Base-by-base conservation (phyloP, 2,888 invertebrate genomes). In the Brachypterus glaber region DNA sequence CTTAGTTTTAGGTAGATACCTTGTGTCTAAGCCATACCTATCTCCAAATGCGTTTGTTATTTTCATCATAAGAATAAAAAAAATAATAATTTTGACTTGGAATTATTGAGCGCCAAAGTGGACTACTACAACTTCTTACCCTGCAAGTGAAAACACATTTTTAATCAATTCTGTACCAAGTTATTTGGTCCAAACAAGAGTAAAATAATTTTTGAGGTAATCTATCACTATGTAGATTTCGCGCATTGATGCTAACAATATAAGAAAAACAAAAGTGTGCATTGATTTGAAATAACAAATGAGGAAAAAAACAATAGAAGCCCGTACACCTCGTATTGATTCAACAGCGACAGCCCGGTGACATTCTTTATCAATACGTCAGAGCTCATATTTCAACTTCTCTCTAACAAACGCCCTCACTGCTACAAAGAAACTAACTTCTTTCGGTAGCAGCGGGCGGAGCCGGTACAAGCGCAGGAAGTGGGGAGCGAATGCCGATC, bases 321-420 rank as follows among this genome's bases (percentile, higher is more conserved):
- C 57, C 57, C 58, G 57, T 56, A 60, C 59, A 60, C 59, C 58
- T 60, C 54, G 62, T 66, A 66, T 66, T 65, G 66, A 66, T 66
- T 70, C 68, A 67, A 67, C 67, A 67, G 68, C 69, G 74, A 76
- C 76, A 72, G 75, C 73, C 73, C 72, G 71, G 74, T 74, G 75
- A 76, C 76, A 76, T 73, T 74, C 69, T 73, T 69, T 72, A 74
- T 73, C 74, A 73, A 71, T 71, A 68, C 70, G 66, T 66, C 67
- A 66, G 60, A 65, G 64, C 64, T 66, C 65, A 66, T 66, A 66
- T 66, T 65, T 67, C 66, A 64, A 63, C 64, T 66, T 62, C 62
- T 62, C 63, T 27, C n/a, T 60, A 60, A 63, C 63, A 63, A 62
- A 63, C 64, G 63, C 62, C 70, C 67, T 67, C 63, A 51, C 55